Evolutionary conservation across 2,888 invertebrate genomes (phyloP).

Genomic region (Cryptophagus acutangulus): DNA sequence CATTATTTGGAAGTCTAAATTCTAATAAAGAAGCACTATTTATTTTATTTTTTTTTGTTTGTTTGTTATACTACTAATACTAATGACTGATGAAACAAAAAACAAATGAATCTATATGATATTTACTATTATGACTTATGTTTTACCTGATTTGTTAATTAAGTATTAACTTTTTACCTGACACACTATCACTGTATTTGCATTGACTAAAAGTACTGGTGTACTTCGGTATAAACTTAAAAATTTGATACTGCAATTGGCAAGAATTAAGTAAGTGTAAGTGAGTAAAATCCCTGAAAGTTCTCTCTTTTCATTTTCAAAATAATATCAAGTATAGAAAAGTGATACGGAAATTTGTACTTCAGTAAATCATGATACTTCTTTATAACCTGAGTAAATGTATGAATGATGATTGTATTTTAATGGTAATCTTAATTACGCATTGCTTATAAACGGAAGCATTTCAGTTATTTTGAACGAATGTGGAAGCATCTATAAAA

Average conservation of each 20-base stretch:
- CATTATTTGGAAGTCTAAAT: conserved; percentile 29
- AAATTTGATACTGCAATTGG: conserved; percentile 28
- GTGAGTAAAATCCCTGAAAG: conserved; percentile 27
- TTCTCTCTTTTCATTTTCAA: too few relatives aligned
- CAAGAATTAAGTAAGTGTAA: conserved; percentile 25
- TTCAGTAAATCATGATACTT: conserved; percentile 34
- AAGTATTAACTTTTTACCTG: conserved; percentile 23
- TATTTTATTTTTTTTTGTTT: too few relatives aligned
- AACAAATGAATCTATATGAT: neutral
- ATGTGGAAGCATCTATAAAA: conserved; percentile 41
- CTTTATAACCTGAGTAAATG: conserved; percentile 29
- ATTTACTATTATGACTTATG: conserved; percentile 17
- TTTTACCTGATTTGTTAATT: conserved; percentile 32
- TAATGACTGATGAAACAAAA: conserved; percentile 35
- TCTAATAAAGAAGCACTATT: conserved; percentile 34
- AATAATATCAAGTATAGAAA: conserved; percentile 19
- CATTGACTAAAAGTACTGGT: conserved; percentile 7
- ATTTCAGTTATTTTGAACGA: conserved; percentile 29
- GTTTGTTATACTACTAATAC: too few relatives aligned
- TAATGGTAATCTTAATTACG: conserved; percentile 20
- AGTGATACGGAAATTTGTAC: conserved; percentile 37
- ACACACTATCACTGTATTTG: conserved; percentile 30
- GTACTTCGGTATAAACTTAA: neutral
- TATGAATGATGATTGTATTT: conserved; percentile 12
- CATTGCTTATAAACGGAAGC: conserved; percentile 37